Percentiles rank a stretch among this genome's conserved stretches.
phyloP scores from a whole-genome alignment of 2,113 vertebrate species.

The Oryzias curvinotus region DNA sequence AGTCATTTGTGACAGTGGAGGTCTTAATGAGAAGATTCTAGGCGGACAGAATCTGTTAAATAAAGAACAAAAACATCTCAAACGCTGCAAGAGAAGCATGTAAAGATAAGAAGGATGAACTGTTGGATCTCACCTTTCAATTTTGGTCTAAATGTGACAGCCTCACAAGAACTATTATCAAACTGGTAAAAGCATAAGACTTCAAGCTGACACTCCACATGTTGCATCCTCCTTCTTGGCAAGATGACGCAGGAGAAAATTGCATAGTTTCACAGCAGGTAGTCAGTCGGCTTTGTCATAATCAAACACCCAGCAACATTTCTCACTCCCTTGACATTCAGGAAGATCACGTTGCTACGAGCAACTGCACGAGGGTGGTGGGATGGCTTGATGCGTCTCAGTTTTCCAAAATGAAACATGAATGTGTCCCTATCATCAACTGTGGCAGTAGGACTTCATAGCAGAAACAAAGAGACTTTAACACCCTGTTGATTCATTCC shows the following conservation, averaged over 20 bases:
- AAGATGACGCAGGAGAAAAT: constrained; percentile 42
- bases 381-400: constrained; percentile 20
- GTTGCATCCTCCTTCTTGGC: constrained; percentile 3
- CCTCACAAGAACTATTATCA: constrained; percentile 11
- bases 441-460: constrained; percentile 12
- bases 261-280: constrained; percentile 44
- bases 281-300: constrained; percentile 29
- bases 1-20: constrained; percentile 46
- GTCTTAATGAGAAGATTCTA: constrained; percentile 63
- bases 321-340: constrained; percentile 48
- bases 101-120: constrained; percentile 2
- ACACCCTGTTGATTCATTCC: too few species aligned
- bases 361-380: constrained; percentile 42
- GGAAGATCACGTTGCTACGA: constrained; percentile 55
- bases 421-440: constrained; percentile 37
- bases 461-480: background rate
- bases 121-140: constrained; percentile 16
- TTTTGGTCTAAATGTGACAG: constrained; percentile 16
- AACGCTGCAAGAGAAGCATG: background rate
- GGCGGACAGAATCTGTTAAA: constrained; percentile 13
- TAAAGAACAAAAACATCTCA: constrained; percentile 18
- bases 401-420: constrained; percentile 27
- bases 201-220: constrained; percentile 5
- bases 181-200: constrained; percentile 22
- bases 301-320: constrained; percentile 40